Base-by-base conservation (phyloP, 2,113 vertebrate genomes). In the Callopanchax toddi region DNA sequence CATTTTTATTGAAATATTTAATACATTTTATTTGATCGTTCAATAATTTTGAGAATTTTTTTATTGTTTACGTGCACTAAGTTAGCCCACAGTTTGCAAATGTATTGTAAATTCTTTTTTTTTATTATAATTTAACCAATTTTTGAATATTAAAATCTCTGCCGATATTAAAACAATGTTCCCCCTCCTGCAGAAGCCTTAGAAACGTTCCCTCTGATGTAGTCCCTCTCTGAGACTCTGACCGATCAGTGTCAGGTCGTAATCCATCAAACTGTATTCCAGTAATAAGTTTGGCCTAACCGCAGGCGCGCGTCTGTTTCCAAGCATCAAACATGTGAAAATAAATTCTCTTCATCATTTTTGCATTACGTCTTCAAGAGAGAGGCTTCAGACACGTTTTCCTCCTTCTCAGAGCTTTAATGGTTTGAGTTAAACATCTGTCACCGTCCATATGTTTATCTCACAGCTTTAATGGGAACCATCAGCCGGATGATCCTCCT, bases 391-490 rank as follows among this genome's bases (percentile, higher is more conserved):
- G 79, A 67, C 70, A 29, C 61, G 26, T 59, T 65, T 53, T 60
- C 44, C 40, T 66, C 64, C 53, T 44, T 75, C 49, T 50, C 56
- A 15, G 57, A 65, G 34, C 51, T 39, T 49, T 76, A 79, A 79
- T 74, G 73, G 61, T 81, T 82, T 71, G 76, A 76, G 67, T 86
- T 69, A 78, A 69, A 65, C 87, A 82, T 88, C 81, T 79, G 78
- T 87, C 83, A 82, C 74, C 81, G 52, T 71, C 46, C 59, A n/a
- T 6, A 81, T 84, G 87, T 87, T 85, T 85, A 82, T 81, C 69
- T 51, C 60, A 29, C 11, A 60, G 45, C 52, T 51, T 69, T 86
- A 79, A 83, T 83, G 63, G 72, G 70, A 84, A 83, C 76, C 81
- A 87, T 75, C 74, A 78, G 74, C 45, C 53, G 53, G 51, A 39